A percentile compares a stretch with the other conserved stretches of the same genome.
phyloP scores from a whole-genome alignment of 2,888 invertebrate genomes.

The Synergus japonicus region DNA sequence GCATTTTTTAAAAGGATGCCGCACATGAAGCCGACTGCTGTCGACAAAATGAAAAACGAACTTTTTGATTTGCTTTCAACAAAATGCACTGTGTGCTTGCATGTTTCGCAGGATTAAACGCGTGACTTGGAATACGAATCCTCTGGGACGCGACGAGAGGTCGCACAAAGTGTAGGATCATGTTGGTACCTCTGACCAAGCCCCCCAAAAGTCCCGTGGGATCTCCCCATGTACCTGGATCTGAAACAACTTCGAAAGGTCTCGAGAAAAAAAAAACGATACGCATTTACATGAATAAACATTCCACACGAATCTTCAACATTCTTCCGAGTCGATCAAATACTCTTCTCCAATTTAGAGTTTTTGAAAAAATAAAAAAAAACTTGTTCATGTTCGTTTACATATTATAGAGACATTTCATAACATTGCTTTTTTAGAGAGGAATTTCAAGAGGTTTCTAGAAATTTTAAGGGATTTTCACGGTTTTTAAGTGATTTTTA shows the following conservation, averaged over 20 bases:
- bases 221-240: slow-evolving; percentile 61
- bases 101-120: slow-evolving; percentile 68
- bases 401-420: too few relatives aligned
- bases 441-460: too few relatives aligned
- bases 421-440: too few relatives aligned
- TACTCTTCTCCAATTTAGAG: not conserved
- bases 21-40: slow-evolving; percentile 21
- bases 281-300: slow-evolving; percentile 46
- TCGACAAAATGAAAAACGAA: slow-evolving; percentile 38
- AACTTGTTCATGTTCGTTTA: too few relatives aligned
- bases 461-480: too few relatives aligned
- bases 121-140: slow-evolving; percentile 73
- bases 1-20: slow-evolving; percentile 16
- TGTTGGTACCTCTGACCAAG: slow-evolving; percentile 65
- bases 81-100: slow-evolving; percentile 51
- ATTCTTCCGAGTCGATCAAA: not conserved
- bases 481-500: too few relatives aligned
- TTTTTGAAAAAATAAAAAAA: not conserved
- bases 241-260: slow-evolving; percentile 41
- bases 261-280: slow-evolving; percentile 46
- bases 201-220: slow-evolving; percentile 58
- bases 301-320: not conserved
- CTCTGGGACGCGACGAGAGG: slow-evolving; percentile 66
- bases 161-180: slow-evolving; percentile 71
- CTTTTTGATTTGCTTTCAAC: slow-evolving; percentile 29